Base-by-base conservation (phyloP, 1,140 invertebrate genomes). In the Scaptodrosophila lebanonensis region DNA sequence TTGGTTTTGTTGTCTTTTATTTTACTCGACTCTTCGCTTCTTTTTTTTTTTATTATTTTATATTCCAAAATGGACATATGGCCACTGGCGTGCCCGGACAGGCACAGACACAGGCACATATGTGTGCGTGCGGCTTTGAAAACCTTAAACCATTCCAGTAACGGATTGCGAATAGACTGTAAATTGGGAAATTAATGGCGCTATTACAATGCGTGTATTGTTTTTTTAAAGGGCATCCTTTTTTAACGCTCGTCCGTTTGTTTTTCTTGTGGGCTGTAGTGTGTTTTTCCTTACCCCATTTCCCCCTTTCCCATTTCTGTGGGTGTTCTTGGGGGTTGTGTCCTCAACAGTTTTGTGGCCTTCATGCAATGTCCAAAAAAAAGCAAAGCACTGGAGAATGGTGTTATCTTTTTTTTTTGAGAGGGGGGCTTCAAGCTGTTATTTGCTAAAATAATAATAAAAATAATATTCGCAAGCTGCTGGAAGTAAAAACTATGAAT, bases 111-210 rank as follows among this genome's bases (percentile, higher is more conserved):
- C 47, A 38, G 32, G 15, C 50, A 42, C 40, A 64, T 39, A 12
- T 25, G 40, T 54, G 36, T 59, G 13, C 54, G 53, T 68, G 65
- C 51, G 57, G 64, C 54, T 77, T 71, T 77, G 57, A 79, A 79
- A 79, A 79, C 73, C 73, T 79, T 79, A 79, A 79, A 79, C 68
- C 79, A 79, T 79, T 79, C 82, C 71, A 60, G 73, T 64, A 79
- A 79, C 73, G 73, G 73, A 75, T 79, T 79, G 73, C 73, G 75
- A 79, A 79, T 79, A 79, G 73, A 79, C 73, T 79, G 73, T 79
- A 79, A 79, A 79, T 79, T 79, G 73, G 73, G 65, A 79, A 79
- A 79, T 79, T 79, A 79, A 79, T 79, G 73, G 73, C 68, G 68
- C 73, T 45, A 75, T 79, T 79, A 79, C 69, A 71, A 59, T 75